phyloP scores from a whole-genome alignment of 1,140 invertebrate species.

The Macrosteles quadrilineatus region DNA sequence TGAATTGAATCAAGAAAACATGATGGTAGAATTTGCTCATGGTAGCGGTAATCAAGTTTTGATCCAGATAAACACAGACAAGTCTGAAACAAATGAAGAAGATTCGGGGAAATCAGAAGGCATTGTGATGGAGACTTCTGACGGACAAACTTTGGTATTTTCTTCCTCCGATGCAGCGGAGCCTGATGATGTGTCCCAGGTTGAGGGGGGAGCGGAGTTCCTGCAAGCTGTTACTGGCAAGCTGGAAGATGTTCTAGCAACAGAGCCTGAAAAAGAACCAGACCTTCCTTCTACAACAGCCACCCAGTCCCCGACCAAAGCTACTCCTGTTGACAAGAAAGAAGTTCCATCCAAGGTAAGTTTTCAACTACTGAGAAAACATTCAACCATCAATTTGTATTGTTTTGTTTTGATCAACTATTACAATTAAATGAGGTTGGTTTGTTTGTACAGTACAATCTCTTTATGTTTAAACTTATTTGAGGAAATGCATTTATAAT shows the following conservation, averaged over 20 bases:
- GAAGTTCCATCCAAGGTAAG: slow-evolving; percentile 13
- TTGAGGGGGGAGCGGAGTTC: slow-evolving; percentile 22
- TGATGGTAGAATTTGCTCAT: slow-evolving; percentile 42
- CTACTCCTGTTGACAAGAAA: neutral
- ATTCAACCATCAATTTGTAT: too few relatives aligned
- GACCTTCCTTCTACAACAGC: neutral
- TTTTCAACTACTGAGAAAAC: too few relatives aligned
- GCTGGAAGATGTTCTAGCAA: neutral
- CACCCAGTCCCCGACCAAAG: neutral
- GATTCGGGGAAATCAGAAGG: slow-evolving; percentile 35
- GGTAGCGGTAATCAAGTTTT: slow-evolving; percentile 41
- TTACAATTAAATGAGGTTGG: too few relatives aligned
- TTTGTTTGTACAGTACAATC: too few relatives aligned
- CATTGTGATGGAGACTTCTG: slow-evolving; percentile 26
- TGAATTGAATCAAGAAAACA: slow-evolving; percentile 41
- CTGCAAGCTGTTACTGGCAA: slow-evolving; percentile 22
- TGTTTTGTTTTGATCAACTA: too few relatives aligned
- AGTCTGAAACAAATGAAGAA: slow-evolving; percentile 31
- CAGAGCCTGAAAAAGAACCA: neutral
- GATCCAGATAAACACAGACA: slow-evolving; percentile 1
- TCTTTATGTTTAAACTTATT: too few relatives aligned
- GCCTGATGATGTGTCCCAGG: neutral
- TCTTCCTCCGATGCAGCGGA: neutral
- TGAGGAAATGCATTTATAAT: too few relatives aligned
- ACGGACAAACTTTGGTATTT: slow-evolving; percentile 38